Evolutionary conservation across 1,140 invertebrate genomes (phyloP).

Genomic region (Bombus pascuorum): DNA sequence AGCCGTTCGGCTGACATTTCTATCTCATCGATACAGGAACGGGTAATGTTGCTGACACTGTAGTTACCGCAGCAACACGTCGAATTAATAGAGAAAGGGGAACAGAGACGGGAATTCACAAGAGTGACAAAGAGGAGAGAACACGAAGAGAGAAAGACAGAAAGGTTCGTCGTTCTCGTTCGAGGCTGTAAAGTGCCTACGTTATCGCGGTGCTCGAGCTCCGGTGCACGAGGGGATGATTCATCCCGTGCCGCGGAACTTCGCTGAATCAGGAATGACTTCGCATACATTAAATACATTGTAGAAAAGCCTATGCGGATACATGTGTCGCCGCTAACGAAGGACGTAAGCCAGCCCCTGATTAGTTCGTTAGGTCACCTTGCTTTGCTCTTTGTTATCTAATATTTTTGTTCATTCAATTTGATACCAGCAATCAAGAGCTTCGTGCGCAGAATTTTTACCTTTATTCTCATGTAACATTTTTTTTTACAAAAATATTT

Average conservation of each 20-base stretch:
- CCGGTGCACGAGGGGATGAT: constrained; percentile 33
- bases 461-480: too few species aligned
- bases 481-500: too few species aligned
- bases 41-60: constrained; percentile 43
- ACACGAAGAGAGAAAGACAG: background rate
- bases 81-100: constrained; percentile 26
- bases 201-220: constrained; percentile 31
- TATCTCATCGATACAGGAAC: constrained; percentile 30
- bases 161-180: constrained; percentile 28
- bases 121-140: too few species aligned
- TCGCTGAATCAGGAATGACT: constrained; percentile 47
- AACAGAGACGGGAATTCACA: background rate
- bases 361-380: constrained; percentile 4
- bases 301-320: constrained; percentile 20
- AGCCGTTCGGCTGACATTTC: constrained; percentile 23
- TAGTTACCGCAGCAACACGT: constrained; percentile 40
- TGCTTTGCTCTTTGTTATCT: background rate
- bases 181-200: constrained; percentile 43
- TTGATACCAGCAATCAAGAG: too few species aligned
- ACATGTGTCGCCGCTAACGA: constrained; percentile 5
- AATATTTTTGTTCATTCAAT: background rate
- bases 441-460: too few species aligned
- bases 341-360: background rate
- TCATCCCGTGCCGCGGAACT: constrained; percentile 17
- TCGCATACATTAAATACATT: constrained; percentile 43